Conservation (phyloP, 2,888 invertebrate species). For the Agonum fuliginosum region DNA sequence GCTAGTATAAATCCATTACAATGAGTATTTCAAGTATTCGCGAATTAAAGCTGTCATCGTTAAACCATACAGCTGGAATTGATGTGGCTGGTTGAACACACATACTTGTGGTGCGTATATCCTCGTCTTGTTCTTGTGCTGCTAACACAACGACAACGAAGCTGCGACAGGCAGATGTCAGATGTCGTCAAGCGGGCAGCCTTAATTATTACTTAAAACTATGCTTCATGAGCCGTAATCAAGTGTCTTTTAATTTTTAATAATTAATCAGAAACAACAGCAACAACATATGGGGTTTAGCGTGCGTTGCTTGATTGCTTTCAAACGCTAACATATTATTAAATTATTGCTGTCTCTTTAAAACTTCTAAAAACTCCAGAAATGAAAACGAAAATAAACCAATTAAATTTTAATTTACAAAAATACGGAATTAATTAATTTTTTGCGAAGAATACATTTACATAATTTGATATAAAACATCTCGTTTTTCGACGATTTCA, state of each 20-base stretch:
- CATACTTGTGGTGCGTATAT: constrained; percentile 17
- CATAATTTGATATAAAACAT: no score
- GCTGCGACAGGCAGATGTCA: constrained; percentile 29
- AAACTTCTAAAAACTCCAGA: background rate
- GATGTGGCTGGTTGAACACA: constrained; percentile 25
- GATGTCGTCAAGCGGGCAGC: constrained; percentile 33
- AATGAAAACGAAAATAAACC: no score
- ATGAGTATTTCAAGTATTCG: constrained; percentile 21
- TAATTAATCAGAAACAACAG: constrained; percentile 42
- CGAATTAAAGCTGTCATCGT: constrained; percentile 17
- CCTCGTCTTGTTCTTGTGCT: background rate
- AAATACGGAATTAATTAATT: no score
- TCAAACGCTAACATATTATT: constrained; percentile 21
- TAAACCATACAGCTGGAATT: background rate
- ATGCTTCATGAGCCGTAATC: constrained; percentile 38
- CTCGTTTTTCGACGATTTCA: no score
- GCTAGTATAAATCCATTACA: constrained; percentile 8
- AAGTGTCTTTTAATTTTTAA: constrained; percentile 45
- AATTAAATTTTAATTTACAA: no score
- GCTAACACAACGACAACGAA: background rate
- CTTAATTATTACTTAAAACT: constrained; percentile 43
- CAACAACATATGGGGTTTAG: constrained; percentile 29
- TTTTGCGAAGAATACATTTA: no score
- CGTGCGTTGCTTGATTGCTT: constrained; percentile 13
- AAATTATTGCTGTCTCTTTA: constrained; percentile 16